Conservation (phyloP, 1,140 invertebrate species). For the Aphelinus certus region DNA sequence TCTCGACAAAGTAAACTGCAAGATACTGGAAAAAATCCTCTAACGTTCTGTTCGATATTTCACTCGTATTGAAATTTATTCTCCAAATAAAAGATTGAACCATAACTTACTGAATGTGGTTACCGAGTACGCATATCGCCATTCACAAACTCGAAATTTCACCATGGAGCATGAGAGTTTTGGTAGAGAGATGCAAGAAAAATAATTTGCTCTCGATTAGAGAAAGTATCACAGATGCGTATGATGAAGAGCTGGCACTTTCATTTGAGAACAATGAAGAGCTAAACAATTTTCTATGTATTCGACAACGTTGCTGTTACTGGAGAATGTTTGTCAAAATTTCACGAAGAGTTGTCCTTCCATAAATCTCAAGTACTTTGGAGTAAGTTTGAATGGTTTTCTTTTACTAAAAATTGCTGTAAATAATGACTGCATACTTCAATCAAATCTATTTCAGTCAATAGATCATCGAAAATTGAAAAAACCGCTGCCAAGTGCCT, state of each 20-base stretch:
- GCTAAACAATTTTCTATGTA: background rate
- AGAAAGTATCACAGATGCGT: conserved; percentile 9
- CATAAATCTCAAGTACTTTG: conserved; percentile 9
- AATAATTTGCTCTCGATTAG: background rate
- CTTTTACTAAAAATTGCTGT: too few relatives aligned
- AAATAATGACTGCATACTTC: too few relatives aligned
- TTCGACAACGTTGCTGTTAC: conserved; percentile 10
- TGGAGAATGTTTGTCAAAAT: conserved; percentile 16
- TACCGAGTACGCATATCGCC: conserved; percentile 3
- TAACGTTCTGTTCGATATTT: conserved; percentile 15
- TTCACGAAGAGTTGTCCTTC: conserved; percentile 13
- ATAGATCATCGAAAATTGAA: too few relatives aligned
- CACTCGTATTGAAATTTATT: background rate
- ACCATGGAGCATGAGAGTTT: conserved; percentile 3
- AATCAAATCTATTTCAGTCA: too few relatives aligned
- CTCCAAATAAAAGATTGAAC: background rate
- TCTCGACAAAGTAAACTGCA: background rate
- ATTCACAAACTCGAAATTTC: background rate
- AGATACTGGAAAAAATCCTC: conserved; percentile 8
- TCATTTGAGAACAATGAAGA: conserved; percentile 14
- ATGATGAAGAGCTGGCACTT: conserved; percentile 9
- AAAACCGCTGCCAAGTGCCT: too few relatives aligned
- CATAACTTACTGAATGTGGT: conserved; percentile 10
- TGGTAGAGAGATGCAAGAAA: conserved; percentile 8
- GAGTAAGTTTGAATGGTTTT: background rate